Base-by-base conservation (phyloP, 2,113 vertebrate genomes). In the Cottus gobio region DNA sequence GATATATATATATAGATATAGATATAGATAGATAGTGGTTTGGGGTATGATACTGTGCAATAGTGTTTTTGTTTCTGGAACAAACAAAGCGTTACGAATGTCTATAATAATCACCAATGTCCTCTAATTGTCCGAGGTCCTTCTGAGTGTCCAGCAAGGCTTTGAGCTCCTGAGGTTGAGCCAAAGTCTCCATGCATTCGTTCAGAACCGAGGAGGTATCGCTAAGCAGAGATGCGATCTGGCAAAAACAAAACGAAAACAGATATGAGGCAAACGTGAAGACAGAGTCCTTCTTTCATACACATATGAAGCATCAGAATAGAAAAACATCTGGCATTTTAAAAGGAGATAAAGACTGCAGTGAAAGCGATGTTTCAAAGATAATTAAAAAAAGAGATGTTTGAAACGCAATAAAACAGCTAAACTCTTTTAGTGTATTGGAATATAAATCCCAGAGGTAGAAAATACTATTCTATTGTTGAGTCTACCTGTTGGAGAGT, bases 401-500 rank as follows among this genome's bases (percentile, higher is more conserved):
- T n/a, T n/a, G n/a, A n/a, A n/a, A n/a, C n/a, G n/a, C 22, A 61
- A 26, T n/a, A 15, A 46, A 22, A 46, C 24, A 36, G 11, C n/a
- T n/a, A n/a, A n/a, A n/a, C n/a, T 28, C 57, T 28, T 65, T 31
- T 11, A 22, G 22, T 42, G 13, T 16, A 39, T 50, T 50, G 3
- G 13, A 42, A 48, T 12, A n/a, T 24, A 24, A 54, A 50, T 9
- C 36, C 36, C 26, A 24, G 26, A 72, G 15, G 36, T 31, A 4
- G 5, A 13, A 5, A 37, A 50, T 54, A 54, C 22, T n/a, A 52
- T 52, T 5, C 1, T 20, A 36, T 37, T 50, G 28, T 24, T 50
- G 2, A 31, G 26, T 31, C 5, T 91, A 95, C 94, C 92, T 95
- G 94, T 67, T 89, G 88, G 9, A 94, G 87, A 37, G 90, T 90